Evolutionary conservation across 1,140 invertebrate genomes (phyloP), one percentile per base, ranked within the genome.

Genomic region (Cherax quadricarinatus): DNA sequence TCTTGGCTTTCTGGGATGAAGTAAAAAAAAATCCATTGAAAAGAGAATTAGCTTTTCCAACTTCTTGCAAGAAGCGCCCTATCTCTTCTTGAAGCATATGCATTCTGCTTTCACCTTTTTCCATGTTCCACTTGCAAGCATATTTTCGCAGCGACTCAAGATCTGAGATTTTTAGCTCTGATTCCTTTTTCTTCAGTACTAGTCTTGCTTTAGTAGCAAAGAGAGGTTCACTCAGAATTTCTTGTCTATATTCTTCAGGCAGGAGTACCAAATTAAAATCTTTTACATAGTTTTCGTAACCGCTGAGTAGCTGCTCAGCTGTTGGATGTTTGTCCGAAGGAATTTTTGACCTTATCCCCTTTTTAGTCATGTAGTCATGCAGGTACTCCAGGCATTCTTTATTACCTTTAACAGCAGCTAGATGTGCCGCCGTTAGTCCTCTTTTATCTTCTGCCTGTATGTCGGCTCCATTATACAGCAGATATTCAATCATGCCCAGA

Each of bases 371-470:
- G 21, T 18, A 66, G 10, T 21, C 62, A 66, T 21, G 14, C 21
- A 66, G 21, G 81, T 83, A 83, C 49, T 83, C 51, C 81, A 83
- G 57, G 81, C 81, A 83, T 53, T 83, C 81, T 30, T 21, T 83
- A 10, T 83, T 53, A 10, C 81, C 81, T n/a, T 57, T 83, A 9
- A n/a, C 49, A 12, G 81, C 81, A 30, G 81, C 81, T 51, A 60
- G 10, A 7, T 83, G n/a, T 0, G 21, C 51, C 4, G 81, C 51
- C 1, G 70, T 75, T 10, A 75, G 70, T 10, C 24, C 70, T 30
- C n/a, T 12, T 12, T 30, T 75, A 12, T 16, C 21, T 30, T 9
- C 30, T 24, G n/a, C n/a, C 21, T 10, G n/a, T 12, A 30, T 6
- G 21, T 75, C 24, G 0, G 70, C 70, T 24, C 24, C 24, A 12